Conservation (phyloP, 2,797 vertebrate genomes). For the Epinephelus coioides region DNA sequence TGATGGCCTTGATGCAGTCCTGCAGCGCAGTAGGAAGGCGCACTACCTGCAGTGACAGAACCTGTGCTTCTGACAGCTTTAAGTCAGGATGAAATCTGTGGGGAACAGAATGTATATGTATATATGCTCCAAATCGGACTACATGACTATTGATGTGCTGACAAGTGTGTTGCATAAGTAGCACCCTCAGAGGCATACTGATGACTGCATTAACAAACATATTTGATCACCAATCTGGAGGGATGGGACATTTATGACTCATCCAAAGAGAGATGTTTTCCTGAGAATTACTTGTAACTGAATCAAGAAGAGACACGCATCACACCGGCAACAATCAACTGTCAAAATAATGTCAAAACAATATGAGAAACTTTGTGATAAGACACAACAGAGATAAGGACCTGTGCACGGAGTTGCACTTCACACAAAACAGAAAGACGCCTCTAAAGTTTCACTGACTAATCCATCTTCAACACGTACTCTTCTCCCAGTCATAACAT, state of each 20-base stretch:
- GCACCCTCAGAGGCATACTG: slow-evolving; percentile 44
- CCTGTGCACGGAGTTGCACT: not conserved
- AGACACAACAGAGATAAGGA: slow-evolving; percentile 1
- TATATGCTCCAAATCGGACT: slow-evolving; percentile 16
- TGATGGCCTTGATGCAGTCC: slow-evolving; percentile 89
- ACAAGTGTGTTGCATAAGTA: slow-evolving; percentile 39
- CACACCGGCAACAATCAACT: not conserved
- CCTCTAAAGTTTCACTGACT: slow-evolving; percentile 18
- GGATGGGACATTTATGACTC: slow-evolving; percentile 53
- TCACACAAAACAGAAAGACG: slow-evolving; percentile 3
- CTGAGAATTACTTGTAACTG: slow-evolving; percentile 28
- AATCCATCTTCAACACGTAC: slow-evolving; percentile 44
- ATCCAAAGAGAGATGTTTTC: slow-evolving; percentile 25
- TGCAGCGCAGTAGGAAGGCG: slow-evolving; percentile 85
- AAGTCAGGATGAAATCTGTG: slow-evolving; percentile 89
- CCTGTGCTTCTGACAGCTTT: slow-evolving; percentile 87
- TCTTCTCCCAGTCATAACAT: slow-evolving; percentile 24
- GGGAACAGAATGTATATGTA: not conserved
- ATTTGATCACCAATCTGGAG: slow-evolving; percentile 58
- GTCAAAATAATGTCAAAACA: slow-evolving; percentile 16
- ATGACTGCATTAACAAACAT: slow-evolving; percentile 54
- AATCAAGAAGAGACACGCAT: slow-evolving; percentile 12
- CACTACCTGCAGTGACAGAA: slow-evolving; percentile 83
- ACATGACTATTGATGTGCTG: slow-evolving; percentile 39
- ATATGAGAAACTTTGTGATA: not conserved